Conservation (phyloP, 2,113 vertebrate genomes). For the Axis porcinus region DNA sequence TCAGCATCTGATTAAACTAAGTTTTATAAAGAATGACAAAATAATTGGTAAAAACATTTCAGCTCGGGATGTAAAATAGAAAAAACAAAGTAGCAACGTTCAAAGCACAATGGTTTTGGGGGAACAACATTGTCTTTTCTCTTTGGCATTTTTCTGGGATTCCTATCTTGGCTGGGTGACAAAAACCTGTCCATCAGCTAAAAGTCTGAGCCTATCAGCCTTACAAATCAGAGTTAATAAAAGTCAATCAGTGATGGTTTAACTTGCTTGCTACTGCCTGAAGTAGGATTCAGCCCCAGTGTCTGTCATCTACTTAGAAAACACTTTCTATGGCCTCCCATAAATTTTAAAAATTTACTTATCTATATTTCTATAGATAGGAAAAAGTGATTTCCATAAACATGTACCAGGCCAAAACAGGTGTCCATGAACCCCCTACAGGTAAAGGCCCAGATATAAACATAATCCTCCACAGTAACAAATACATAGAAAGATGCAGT, state of each 20-base stretch:
- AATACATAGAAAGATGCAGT: neutral
- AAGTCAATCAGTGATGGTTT: constrained; percentile 83
- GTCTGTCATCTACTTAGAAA: constrained; percentile 77
- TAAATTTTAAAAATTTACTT: constrained; percentile 76
- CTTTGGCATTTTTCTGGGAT: constrained; percentile 80
- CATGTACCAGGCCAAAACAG: neutral
- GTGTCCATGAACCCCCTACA: constrained; percentile 47
- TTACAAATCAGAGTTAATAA: constrained; percentile 88
- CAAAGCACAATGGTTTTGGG: constrained; percentile 58
- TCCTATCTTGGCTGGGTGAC: constrained; percentile 80
- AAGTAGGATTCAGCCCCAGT: constrained; percentile 77
- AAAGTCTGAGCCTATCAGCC: constrained; percentile 84
- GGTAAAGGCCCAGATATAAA: constrained; percentile 14
- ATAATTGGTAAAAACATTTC: constrained; percentile 71
- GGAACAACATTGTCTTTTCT: constrained; percentile 67
- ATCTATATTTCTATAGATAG: constrained; percentile 74
- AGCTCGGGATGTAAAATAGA: constrained; percentile 65
- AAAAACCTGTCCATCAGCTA: constrained; percentile 83
- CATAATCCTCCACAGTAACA: neutral
- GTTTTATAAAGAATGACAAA: constrained; percentile 70
- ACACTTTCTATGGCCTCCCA: constrained; percentile 66
- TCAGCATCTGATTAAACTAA: constrained; percentile 52
- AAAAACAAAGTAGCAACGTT: constrained; percentile 62
- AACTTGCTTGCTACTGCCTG: constrained; percentile 78
- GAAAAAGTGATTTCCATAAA: constrained; percentile 77